Base-by-base conservation (phyloP, 2,797 vertebrate genomes). In the Myotis findleyi region DNA sequence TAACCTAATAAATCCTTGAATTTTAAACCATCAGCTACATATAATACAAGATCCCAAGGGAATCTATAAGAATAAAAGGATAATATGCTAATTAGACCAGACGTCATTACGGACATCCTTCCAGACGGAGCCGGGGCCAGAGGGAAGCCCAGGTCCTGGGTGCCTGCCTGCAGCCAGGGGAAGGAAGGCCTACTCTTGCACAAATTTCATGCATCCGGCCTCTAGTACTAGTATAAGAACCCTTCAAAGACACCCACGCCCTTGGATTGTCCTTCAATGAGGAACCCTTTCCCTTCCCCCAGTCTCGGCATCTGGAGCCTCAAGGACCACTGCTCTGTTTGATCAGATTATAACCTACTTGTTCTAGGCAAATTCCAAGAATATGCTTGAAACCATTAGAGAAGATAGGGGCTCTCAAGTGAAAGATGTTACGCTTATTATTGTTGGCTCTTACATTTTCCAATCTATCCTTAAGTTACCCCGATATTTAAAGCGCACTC, bases 1-100 rank as follows among this genome's bases (percentile, higher is more conserved):
- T 88, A 53, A 85, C 51, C 64, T 72, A 76, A 89, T 96, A 95
- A 95, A 87, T 76, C 87, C 72, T 87, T 87, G 21, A 89, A 73
- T 89, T 64, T 95, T 87, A 91, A 89, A 36, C 87, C 89, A 89
- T 71, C 86, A 91, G 89, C 72, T 88, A 16, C 3, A 5, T 87
- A 25, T 30, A 51, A 33, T 51, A 36, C 33, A 59, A 84, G 30
- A 89, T 53, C 23, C 41, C 73, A n/a, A 49, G 62, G 51, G 68
- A 87, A 1, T 38, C 38, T 38, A 38, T 38, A 38, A 38, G 5
- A 38, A 38, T 38, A 38, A 38, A 38, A 38, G 38, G 38, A 5
- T 44, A 44, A 44, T 44, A 44, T 44, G 41, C 9, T 44, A 44
- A 44, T 44, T 44, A 44, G 41, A 44, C 41, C 41, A 44, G 41